These are phyloP conservation scores for Caenorhabditis elegans DNA, from an alignment of 1,140 invertebrate genomes.

Conservation along the genomic window WBcel235 BX284605.5:13861001-13861500, in stretches of 20 bases:
- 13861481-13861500: too few species aligned
- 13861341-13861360: not conserved
- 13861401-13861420: too few species aligned
- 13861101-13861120: slow-evolving; percentile 7
- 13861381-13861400: too few species aligned
- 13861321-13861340: not conserved
- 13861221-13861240: not conserved
- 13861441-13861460: too few species aligned
- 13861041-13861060: slow-evolving; percentile 4
- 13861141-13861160: not conserved
- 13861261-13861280: not conserved
- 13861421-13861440: too few species aligned
- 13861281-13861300: not conserved
- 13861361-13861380: not conserved
- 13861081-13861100: slow-evolving; percentile 4
- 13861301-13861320: not conserved
- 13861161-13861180: not conserved
- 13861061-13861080: not conserved
- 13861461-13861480: too few species aligned
- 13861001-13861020: not conserved
- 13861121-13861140: slow-evolving; percentile 1
- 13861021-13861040: slow-evolving; percentile 21
- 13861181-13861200: slow-evolving; percentile 29
- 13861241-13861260: slow-evolving; percentile 11
- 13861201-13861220: slow-evolving; percentile 17